Evolutionary conservation across 2,797 vertebrate genomes (phyloP), one percentile per base, ranked within the genome.

Genomic region (Ptychadena robeensis): DNA sequence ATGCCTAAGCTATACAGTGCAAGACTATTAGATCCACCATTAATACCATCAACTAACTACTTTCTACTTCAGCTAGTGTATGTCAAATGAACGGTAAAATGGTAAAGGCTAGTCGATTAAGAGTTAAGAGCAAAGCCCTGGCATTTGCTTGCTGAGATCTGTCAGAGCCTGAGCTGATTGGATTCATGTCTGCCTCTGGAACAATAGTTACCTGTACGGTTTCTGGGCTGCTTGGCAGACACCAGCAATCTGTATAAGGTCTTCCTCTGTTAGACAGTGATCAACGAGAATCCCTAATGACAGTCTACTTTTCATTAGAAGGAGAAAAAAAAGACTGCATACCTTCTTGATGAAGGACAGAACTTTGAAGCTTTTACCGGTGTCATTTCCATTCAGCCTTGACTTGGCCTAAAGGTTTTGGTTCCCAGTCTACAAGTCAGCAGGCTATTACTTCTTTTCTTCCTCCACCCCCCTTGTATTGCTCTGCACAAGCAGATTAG

Each of bases 121-220:
- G 92, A 92, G 92, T 94, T 94, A 93, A 93, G 91, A 86, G 18
- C 87, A 91, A 94, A 90, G 90, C 92, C 92, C 89, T 91, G 92
- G 92, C 90, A 79, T 89, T 92, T 92, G 90, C 93, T 94, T 93
- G 92, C 92, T 90, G 92, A 93, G 92, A 93, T 93, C 93, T 93
- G 92, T 92, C 92, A 93, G 90, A 92, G 93, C 87, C 92, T 94
- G 37, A 93, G 91, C 88, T 91, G 92, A 92, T 89, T 94, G 93
- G 92, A 90, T 94, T 92, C 92, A 93, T 92, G 91, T 92, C 92
- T 93, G 91, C 93, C 92, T 93, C 89, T 86, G 90, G 92, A 94
- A 94, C 93, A 94, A 94, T 94, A 94, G 94, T 90, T 93, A 94
- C 93, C 93, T 94, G 93, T 93, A 93, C 92, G 92, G 92, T 91